These are phyloP conservation scores for Timema cristinae DNA, from an alignment of 2,888 invertebrate genomes.

Conservation along the genomic window DNA sequence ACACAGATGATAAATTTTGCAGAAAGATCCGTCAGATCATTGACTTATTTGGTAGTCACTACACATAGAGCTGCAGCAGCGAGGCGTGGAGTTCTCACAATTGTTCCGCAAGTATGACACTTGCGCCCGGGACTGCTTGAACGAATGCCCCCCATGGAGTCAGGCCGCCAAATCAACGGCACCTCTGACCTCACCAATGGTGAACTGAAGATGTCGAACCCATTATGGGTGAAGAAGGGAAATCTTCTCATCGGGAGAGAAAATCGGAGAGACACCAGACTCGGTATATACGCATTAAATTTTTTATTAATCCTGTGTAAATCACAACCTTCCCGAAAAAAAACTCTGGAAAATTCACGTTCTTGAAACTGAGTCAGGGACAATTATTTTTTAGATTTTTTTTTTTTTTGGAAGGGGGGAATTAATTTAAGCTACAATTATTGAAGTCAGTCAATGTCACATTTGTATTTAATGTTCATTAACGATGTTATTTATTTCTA, in stretches of 20 bases:
- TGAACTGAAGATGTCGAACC: constrained; percentile 41
- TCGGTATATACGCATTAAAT: constrained; percentile 35
- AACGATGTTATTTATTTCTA: too few species aligned
- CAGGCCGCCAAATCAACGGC: constrained; percentile 48
- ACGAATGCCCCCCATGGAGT: constrained; percentile 95
- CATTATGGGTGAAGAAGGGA: constrained; percentile 23
- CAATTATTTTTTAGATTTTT: too few species aligned
- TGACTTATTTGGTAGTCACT: constrained; percentile 91
- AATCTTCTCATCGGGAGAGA: constrained; percentile 25
- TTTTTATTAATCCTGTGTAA: too few species aligned
- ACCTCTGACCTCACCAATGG: constrained; percentile 40
- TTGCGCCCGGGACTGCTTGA: constrained; percentile 85
- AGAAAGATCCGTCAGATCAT: constrained; percentile 88
- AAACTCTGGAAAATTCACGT: too few species aligned
- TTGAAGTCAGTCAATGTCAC: too few species aligned
- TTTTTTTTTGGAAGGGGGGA: too few species aligned
- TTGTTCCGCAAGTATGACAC: constrained; percentile 80
- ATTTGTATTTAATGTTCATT: too few species aligned
- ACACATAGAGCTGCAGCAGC: constrained; percentile 95
- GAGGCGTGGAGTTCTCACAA: constrained; percentile 93
- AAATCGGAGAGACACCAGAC: constrained; percentile 39
- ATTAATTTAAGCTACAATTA: too few species aligned
- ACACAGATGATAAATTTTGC: constrained; percentile 40
- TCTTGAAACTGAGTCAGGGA: too few species aligned
- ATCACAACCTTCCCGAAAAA: too few species aligned